Evolutionary conservation across 2,113 vertebrate species (phyloP), one percentile per base, ranked within the genome.

Genomic region (Ploceus nigricollis): DNA sequence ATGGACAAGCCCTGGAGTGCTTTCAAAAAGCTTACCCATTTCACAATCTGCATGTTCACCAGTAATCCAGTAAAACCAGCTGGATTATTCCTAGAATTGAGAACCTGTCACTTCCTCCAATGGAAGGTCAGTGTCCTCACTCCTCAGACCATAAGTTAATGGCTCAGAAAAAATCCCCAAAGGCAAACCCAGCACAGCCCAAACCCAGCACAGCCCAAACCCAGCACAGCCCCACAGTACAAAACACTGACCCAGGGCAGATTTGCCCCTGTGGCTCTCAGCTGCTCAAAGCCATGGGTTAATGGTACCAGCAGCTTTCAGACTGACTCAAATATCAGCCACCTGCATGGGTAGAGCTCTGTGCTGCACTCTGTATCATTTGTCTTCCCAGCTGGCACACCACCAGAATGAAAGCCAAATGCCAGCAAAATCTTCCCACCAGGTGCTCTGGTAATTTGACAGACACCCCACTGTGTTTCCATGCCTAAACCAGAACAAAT

Each of bases 401-500:
- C 2, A 90, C 53, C 75, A 92, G 58, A 3, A 0, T 18, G 39
- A 86, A 64, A 86, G 37, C 40, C 40, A 35, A 51, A 82, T 73
- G 88, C 92, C 92, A 97, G 71, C 54, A 90, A 93, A 93, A 93
- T 85, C 85, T 93, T 94, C 95, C 82, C 95, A 95, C 90, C 96
- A 96, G 95, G 94, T 94, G 94, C 85, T 76, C 88, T 73, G 92
- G 88, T 93, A n/a, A 82, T 85, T 61, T 72, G 45, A 89, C 92
- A 88, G 82, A 42, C 63, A 50, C 5, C 85, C 88, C 63, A 35
- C 82, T 90, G 95, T 48, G 92, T 1, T 4, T 31, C 94, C 88
- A 53, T 31, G 95, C 75, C 85, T 69, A 56, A 92, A 85, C 75
- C 79, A 92, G 92, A 93, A 93, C 82, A 76, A 80, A 94, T 80